phyloP scores from a whole-genome alignment of 2,888 invertebrate genomes.

The Andrena marginata region DNA sequence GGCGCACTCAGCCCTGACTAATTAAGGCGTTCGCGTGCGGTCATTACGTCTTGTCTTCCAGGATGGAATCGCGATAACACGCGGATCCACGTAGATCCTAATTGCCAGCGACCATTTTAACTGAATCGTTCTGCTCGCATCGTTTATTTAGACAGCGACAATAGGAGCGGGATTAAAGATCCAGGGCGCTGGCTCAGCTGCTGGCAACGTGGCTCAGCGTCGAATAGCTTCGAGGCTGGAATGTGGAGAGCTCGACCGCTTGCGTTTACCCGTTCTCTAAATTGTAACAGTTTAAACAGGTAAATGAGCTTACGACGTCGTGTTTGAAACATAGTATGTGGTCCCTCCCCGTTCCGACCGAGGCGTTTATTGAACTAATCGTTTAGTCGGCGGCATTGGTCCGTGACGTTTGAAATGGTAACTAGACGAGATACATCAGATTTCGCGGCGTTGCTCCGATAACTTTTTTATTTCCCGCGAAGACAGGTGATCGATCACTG shows the following conservation, averaged over 20 bases:
- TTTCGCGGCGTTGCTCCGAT: constrained; percentile 16
- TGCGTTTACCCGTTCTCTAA: constrained; percentile 1
- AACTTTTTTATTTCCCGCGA: constrained; percentile 27
- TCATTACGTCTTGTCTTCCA: constrained; percentile 43
- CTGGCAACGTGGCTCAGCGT: constrained; percentile 11
- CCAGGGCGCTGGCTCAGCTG: background rate
- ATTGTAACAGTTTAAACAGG: constrained; percentile 26
- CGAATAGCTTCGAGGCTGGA: constrained; percentile 26
- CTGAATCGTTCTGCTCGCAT: background rate
- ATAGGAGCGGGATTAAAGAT: constrained; percentile 33
- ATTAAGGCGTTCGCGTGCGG: constrained; percentile 53
- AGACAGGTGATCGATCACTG: constrained; percentile 32
- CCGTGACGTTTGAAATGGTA: constrained; percentile 12
- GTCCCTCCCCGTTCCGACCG: background rate
- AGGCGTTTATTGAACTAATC: constrained; percentile 19
- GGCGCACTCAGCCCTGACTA: constrained; percentile 50
- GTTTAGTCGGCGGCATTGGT: constrained; percentile 2
- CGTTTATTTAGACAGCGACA: constrained; percentile 34
- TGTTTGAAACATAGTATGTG: constrained; percentile 20
- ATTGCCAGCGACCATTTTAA: constrained; percentile 28
- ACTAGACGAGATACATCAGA: constrained; percentile 15
- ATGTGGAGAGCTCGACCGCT: constrained; percentile 32
- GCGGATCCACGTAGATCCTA: constrained; percentile 38
- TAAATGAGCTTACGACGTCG: constrained; percentile 34
- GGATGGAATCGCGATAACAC: constrained; percentile 28